Evolutionary conservation across 2,888 invertebrate species (phyloP), one percentile per base, ranked within the genome.

Genomic region (Pogonocherus hispidulus): DNA sequence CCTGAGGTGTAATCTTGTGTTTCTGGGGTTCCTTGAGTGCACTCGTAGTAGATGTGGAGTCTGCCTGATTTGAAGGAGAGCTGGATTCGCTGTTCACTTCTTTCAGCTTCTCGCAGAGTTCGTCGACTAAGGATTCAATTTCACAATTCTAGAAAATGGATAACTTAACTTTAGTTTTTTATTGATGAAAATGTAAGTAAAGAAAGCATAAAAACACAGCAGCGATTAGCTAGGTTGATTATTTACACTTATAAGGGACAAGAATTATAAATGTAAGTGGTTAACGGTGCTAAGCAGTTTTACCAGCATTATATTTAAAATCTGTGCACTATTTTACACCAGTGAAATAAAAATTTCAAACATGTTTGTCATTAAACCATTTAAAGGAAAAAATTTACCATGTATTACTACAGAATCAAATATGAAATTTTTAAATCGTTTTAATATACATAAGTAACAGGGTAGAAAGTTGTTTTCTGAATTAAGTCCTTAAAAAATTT

Each of bases 51-150:
- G 63, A 51, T 6, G 47, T 37, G 44, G 49, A 18, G 16, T 66
- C 60, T n/a, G 60, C 27, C 22, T 60, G 47, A 14, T 18, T 51
- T 37, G 9, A 22, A 22, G 67, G 66, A 27, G 66, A 56, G 18
- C 46, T 47, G 47, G 75, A 66, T 32, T 77, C 77, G 64, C 73
- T 85, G 80, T 91, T 91, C 79, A 92, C 89, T 85, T 93, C 91
- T 85, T 92, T 91, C 80, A 94, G 87, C 86, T 92, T 92, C 78
- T 89, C 89, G 86, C 93, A 93, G 83, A 95, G 88, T 87, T 95
- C 94, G 86, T 94, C 94, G 77, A 95, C 93, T 84, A 95, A 89
- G 81, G 90, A 90, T 87, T 94, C 93, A 82, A 94, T 91, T 84
- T 92, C 92, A 86, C 91, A 89, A 86, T 91, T 92, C 93, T 95